Evolutionary conservation across 2,113 vertebrate genomes (phyloP).

Genomic region (Pholis gunnellus): DNA sequence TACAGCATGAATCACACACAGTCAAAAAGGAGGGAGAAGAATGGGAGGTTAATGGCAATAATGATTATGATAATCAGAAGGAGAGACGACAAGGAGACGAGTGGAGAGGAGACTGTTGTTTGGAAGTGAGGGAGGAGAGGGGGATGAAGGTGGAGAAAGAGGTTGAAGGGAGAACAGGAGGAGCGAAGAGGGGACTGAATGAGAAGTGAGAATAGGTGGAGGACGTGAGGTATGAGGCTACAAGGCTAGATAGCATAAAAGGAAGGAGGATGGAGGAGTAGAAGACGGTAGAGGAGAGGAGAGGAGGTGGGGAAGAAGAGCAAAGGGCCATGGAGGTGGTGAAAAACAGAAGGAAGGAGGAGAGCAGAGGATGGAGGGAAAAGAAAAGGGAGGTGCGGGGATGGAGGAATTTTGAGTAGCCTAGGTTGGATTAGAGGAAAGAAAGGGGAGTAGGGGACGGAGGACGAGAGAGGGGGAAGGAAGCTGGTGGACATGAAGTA

Average conservation of each 20-base stretch:
- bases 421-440: background rate
- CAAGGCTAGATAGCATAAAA: background rate
- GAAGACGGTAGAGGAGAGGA: background rate
- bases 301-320: background rate
- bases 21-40: slow-evolving; percentile 20
- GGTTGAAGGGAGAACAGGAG: slow-evolving; percentile 2
- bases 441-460: background rate
- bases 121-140: background rate
- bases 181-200: slow-evolving; percentile 68
- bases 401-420: background rate
- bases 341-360: background rate
- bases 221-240: slow-evolving; percentile 59
- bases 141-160: background rate
- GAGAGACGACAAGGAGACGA: background rate
- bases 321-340: background rate
- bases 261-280: background rate
- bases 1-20: slow-evolving; percentile 40
- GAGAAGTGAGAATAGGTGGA: slow-evolving; percentile 44
- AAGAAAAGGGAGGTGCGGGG: background rate
- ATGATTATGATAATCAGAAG: slow-evolving; percentile 1
- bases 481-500: background rate
- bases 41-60: slow-evolving; percentile 26
- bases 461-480: background rate
- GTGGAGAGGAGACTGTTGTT: background rate
- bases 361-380: background rate